Base-by-base conservation (phyloP, 2,113 vertebrate species). In the Dipodomys ordii region DNA sequence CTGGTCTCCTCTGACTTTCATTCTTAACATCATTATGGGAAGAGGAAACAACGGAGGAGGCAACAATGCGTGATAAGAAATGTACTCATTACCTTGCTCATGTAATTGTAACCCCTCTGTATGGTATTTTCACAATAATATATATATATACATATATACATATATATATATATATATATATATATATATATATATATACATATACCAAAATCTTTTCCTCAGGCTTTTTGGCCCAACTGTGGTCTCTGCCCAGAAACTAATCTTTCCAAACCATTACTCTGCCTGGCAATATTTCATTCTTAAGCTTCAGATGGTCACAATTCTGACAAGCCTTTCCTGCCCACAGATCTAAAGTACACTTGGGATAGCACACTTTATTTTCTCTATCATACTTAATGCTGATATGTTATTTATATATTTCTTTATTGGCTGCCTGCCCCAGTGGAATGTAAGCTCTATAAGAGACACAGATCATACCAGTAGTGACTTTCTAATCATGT, bases 331-430 rank as follows among this genome's bases (percentile, higher is more conserved):
- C 32, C 44, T 30, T 83, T 20, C 35, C 11, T 65, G 12, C 23
- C 27, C 8, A 30, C 18, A 39, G 3, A 83, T 60, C 53, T 77
- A 77, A 79, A 30, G 5, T 3, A 64, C 9, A 69, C 16, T 32
- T 87, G 11, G 22, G 15, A 87, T 68, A 82, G 67, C 30, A 25
- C 80, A 79, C 7, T 73, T 74, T 83, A 87, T 87, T 91, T 71
- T 91, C 65, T 74, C 60, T n/a, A 28, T 23, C 65, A n/a, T 2
- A 73, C 15, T 86, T 86, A 69, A 53, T 71, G 6, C 44, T 82
- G 11, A 72, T 7, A 67, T 4, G 28, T 53, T 62, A 53, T 88
- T 93, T 35, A 25, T 15, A 27, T 35, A 67, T 71, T 28, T 72
- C 23, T 27, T 77, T 86, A 73, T 28, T 60, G 12, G n/a, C 44